A percentile compares a stretch with the other conserved stretches of the same genome.
phyloP scores from a whole-genome alignment of 2,888 invertebrate genomes.

The Clistopyga incitator region DNA sequence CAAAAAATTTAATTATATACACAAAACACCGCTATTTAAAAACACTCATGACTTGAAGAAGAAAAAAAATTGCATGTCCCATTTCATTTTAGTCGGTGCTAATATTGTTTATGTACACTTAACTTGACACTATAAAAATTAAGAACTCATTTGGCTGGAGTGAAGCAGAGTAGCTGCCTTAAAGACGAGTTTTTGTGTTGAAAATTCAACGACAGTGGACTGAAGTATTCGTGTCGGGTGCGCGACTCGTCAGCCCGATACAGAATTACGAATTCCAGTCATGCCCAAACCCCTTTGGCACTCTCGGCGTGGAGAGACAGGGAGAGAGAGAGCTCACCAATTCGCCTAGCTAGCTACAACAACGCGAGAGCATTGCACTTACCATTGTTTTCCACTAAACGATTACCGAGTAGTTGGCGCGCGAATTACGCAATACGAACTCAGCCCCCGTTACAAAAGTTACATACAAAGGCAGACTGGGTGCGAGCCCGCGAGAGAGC shows the following conservation, averaged over 20 bases:
- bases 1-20: no score
- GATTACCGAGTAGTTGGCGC: slow-evolving; percentile 69
- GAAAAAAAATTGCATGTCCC: no score
- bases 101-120: no score
- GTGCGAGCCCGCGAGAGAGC: slow-evolving; percentile 37
- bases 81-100: no score
- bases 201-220: slow-evolving; percentile 10
- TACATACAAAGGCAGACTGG: slow-evolving; percentile 52
- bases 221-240: not conserved
- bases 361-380: slow-evolving; percentile 69
- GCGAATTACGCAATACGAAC: slow-evolving; percentile 57
- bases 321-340: not conserved
- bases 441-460: slow-evolving; percentile 49
- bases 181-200: not conserved
- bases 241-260: slow-evolving; percentile 40
- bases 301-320: slow-evolving; percentile 32
- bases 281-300: slow-evolving; percentile 59
- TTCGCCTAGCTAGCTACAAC: slow-evolving; percentile 23
- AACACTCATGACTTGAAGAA: no score
- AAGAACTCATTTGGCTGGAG: no score
- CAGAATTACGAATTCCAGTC: slow-evolving; percentile 72
- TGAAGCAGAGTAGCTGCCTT: not conserved
- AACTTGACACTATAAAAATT: no score
- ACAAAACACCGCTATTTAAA: no score
- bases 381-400: slow-evolving; percentile 75